Percentiles rank a stretch among this genome's conserved stretches.
Evolutionary conservation across 2,113 vertebrate species (phyloP).

Genomic region (Microtus richardsoni): DNA sequence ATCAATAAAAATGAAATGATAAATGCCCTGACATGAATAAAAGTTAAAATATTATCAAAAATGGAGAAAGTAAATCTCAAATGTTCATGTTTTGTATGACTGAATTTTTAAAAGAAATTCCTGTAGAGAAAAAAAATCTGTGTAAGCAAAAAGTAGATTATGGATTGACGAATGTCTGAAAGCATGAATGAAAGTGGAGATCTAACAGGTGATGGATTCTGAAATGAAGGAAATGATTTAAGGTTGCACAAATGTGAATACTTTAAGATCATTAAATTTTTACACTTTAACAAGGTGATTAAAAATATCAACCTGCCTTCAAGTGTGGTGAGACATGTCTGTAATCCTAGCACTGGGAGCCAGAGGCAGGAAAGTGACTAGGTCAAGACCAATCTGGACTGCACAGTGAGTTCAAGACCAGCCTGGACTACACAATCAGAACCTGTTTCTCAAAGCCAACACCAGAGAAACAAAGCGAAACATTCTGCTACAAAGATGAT

Average conservation of each 20-base stretch:
- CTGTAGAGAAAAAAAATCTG: not conserved
- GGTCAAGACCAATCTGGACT: not conserved
- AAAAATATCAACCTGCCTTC: not conserved
- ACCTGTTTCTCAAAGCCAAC: not conserved
- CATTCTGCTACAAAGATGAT: not conserved
- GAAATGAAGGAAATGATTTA: not conserved
- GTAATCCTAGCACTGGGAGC: not conserved
- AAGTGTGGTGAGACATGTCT: not conserved
- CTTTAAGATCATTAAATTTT: not conserved
- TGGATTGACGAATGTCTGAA: not conserved
- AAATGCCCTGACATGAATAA: not conserved
- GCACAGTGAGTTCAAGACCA: not conserved
- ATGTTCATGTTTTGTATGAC: not conserved
- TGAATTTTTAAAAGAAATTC: not conserved
- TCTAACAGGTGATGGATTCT: not conserved
- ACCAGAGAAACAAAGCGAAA: not conserved
- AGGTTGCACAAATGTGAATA: too few relatives aligned
- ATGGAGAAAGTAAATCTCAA: not conserved
- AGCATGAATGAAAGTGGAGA: not conserved
- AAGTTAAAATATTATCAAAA: not conserved
- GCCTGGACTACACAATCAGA: not conserved
- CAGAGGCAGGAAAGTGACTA: not conserved
- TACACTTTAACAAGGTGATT: not conserved
- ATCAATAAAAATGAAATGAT: not conserved
- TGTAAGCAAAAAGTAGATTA: not conserved